These are phyloP conservation scores for Anoura caudifer DNA, from an alignment of 2,113 vertebrate genomes.

Conservation along the genomic window DNA sequence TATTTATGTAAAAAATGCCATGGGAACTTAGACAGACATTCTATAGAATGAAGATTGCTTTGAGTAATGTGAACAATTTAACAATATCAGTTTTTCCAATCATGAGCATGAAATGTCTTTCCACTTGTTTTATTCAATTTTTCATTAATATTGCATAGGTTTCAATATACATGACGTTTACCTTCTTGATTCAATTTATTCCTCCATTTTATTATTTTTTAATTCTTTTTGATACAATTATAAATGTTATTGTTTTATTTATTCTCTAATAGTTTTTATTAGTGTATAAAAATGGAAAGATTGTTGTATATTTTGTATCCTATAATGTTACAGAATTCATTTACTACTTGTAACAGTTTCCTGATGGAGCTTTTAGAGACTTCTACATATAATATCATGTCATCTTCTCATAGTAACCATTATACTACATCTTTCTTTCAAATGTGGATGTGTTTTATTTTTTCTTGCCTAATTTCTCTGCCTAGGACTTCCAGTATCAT, in stretches of 20 bases:
- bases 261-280: neutral
- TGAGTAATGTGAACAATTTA: too few relatives aligned
- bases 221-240: neutral
- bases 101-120: too few relatives aligned
- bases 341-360: neutral
- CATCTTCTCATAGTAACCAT: neutral
- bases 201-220: neutral
- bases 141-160: neutral
- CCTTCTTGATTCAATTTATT: neutral
- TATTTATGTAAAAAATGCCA: neutral
- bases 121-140: neutral
- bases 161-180: neutral
- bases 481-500: neutral
- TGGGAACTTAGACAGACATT: too few relatives aligned
- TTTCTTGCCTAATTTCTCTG: neutral
- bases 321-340: neutral
- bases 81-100: too few relatives aligned
- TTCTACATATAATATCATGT: neutral
- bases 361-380: neutral
- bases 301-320: neutral
- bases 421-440: neutral
- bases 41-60: too few relatives aligned
- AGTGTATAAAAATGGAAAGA: neutral
- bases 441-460: neutral
- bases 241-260: neutral